Percentiles rank a stretch among this genome's conserved stretches.
These are phyloP conservation scores for Eucidaris tribuloides DNA, from an alignment of 35 echinoderm and acorn worm genomes.

Conservation along the genomic window DNA sequence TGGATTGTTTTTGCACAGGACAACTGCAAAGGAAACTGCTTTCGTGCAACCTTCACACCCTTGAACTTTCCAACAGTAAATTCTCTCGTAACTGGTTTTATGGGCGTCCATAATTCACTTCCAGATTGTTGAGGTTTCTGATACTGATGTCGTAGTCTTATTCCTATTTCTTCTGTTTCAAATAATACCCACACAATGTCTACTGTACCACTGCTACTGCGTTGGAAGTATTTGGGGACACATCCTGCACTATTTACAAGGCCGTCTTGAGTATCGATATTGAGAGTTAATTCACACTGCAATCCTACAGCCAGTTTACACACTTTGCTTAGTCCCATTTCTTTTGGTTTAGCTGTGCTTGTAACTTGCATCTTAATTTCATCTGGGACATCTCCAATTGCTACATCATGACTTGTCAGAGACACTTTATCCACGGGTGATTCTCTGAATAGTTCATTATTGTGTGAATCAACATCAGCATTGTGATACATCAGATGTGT, in stretches of 20 bases:
- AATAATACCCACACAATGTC: background rate
- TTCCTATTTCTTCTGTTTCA: background rate
- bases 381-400: background rate
- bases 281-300: slow-evolving; percentile 11
- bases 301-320: background rate
- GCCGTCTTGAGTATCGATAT: slow-evolving; percentile 26
- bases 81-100: slow-evolving; percentile 2
- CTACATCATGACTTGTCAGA: background rate
- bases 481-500: slow-evolving; percentile 6
- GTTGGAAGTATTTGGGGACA: background rate
- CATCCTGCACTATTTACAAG: slow-evolving; percentile 22
- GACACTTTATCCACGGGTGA: background rate
- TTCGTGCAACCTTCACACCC: background rate
- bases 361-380: background rate
- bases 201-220: background rate
- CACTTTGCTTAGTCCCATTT: background rate
- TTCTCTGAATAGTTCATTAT: background rate
- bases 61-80: background rate
- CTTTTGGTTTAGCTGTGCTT: background rate
- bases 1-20: slow-evolving; percentile 25
- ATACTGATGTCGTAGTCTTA: no score
- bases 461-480: slow-evolving; percentile 10
- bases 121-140: background rate
- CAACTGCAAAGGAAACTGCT: no score
- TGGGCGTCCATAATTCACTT: slow-evolving; percentile 11